Evolutionary conservation across 2,888 invertebrate species (phyloP).

Genomic region (Cryptophagus acutangulus): DNA sequence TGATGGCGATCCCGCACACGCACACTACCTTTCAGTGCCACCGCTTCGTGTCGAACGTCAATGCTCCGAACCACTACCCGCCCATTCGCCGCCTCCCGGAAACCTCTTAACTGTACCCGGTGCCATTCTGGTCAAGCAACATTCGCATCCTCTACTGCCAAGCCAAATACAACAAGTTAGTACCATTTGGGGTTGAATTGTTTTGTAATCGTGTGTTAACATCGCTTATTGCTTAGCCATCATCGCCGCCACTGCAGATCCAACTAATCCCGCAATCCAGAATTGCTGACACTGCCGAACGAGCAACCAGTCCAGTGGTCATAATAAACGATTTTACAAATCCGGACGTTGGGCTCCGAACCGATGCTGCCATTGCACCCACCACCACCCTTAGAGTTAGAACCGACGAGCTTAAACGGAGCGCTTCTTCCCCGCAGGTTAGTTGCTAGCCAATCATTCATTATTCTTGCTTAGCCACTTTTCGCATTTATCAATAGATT

Average conservation of each 20-base stretch:
- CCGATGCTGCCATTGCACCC: constrained; percentile 32
- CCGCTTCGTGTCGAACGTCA: constrained; percentile 54
- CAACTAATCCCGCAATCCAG: constrained; percentile 30
- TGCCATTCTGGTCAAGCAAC: constrained; percentile 59
- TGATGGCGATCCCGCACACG: constrained; percentile 46
- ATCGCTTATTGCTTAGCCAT: constrained; percentile 25
- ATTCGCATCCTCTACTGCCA: constrained; percentile 61
- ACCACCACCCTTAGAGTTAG: constrained; percentile 48
- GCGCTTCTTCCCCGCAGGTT: constrained; percentile 60
- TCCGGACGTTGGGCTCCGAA: constrained; percentile 35
- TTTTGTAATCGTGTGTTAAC: constrained; percentile 6
- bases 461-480: constrained; percentile 33
- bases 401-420: constrained; percentile 57
- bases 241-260: constrained; percentile 34
- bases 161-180: constrained; percentile 49
- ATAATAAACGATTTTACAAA: constrained; percentile 45
- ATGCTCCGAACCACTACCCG: constrained; percentile 57
- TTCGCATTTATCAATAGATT: constrained; percentile 33
- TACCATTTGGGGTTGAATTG: constrained; percentile 3
- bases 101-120: constrained; percentile 57
- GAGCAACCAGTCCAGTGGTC: constrained; percentile 44
- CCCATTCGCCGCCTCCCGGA: constrained; percentile 49
- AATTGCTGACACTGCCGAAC: constrained; percentile 28
- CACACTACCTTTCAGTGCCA: constrained; percentile 50
- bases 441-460: constrained; percentile 20